A percentile compares a stretch with the other conserved stretches of the same genome.
These are phyloP conservation scores for Anthoscopus minutus DNA, from an alignment of 2,113 vertebrate species.

Conservation along the genomic window DNA sequence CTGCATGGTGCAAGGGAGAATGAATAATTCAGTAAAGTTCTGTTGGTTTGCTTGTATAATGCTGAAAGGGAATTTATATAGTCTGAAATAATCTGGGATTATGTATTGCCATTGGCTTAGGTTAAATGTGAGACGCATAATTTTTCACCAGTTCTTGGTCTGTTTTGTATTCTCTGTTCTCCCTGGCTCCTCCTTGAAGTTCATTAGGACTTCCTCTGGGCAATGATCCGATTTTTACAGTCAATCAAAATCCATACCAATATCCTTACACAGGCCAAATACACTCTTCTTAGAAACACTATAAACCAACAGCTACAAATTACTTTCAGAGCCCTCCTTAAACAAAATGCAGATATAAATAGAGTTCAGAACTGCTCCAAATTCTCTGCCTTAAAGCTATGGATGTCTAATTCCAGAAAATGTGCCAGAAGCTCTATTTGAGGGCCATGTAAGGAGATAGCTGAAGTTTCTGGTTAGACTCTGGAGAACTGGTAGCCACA, in stretches of 20 bases:
- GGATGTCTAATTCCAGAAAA: background rate
- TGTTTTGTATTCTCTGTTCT: background rate
- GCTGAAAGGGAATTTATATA: background rate
- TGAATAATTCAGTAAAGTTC: background rate
- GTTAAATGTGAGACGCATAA: background rate
- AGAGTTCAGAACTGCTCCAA: background rate
- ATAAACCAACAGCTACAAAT: slow-evolving; percentile 34
- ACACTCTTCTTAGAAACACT: background rate
- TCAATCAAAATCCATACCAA: slow-evolving; percentile 36
- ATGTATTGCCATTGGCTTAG: background rate
- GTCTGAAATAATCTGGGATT: background rate
- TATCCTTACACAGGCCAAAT: background rate
- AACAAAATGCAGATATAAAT: slow-evolving; percentile 41
- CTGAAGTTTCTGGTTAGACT: background rate
- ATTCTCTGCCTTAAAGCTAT: background rate
- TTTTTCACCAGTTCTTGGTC: background rate
- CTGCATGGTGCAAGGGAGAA: background rate
- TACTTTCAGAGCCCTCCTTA: slow-evolving; percentile 28
- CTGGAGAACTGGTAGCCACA: background rate
- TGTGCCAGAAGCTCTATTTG: background rate
- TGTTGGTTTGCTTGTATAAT: background rate
- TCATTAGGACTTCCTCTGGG: slow-evolving; percentile 28
- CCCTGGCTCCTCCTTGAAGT: background rate
- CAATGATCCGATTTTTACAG: slow-evolving; percentile 35
- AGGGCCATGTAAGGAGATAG: background rate